Percentiles rank a stretch among this genome's conserved stretches.
phyloP scores from a whole-genome alignment of 2,113 vertebrate species.

The Thryonomys swinderianus region DNA sequence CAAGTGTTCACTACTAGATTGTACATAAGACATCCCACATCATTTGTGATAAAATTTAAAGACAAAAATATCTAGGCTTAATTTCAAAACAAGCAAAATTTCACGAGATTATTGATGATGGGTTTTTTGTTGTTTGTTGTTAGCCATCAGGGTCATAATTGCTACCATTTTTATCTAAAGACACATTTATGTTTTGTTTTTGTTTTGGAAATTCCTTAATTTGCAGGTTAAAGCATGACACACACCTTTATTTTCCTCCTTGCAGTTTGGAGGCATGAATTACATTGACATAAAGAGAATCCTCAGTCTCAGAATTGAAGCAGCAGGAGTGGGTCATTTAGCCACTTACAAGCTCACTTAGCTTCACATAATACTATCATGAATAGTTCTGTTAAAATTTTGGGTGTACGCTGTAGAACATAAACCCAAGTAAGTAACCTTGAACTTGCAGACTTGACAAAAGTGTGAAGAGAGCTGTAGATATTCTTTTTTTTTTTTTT shows the following conservation, averaged over 20 bases:
- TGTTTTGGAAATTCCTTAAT: constrained; percentile 82
- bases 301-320: constrained; percentile 71
- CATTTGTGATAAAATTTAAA: constrained; percentile 80
- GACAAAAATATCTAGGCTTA: constrained; percentile 79
- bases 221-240: constrained; percentile 74
- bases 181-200: constrained; percentile 85
- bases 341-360: constrained; percentile 70
- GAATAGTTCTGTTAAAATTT: constrained; percentile 52
- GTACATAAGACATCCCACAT: constrained; percentile 79
- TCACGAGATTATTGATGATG: constrained; percentile 71
- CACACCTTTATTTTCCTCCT: constrained; percentile 61
- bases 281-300: constrained; percentile 68
- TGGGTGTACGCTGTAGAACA: neutral
- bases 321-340: constrained; percentile 68
- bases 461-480: constrained; percentile 34
- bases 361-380: constrained; percentile 32
- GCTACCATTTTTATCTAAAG: constrained; percentile 61
- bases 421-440: constrained; percentile 29
- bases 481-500: too few relatives aligned
- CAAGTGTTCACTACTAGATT: constrained; percentile 83
- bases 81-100: constrained; percentile 68
- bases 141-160: constrained; percentile 73
- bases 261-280: constrained; percentile 70
- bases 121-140: constrained; percentile 67
- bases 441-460: constrained; percentile 54